These are phyloP conservation scores for Lucifuga dentata DNA, from an alignment of 2,113 vertebrate species.

Conservation along the genomic window DNA sequence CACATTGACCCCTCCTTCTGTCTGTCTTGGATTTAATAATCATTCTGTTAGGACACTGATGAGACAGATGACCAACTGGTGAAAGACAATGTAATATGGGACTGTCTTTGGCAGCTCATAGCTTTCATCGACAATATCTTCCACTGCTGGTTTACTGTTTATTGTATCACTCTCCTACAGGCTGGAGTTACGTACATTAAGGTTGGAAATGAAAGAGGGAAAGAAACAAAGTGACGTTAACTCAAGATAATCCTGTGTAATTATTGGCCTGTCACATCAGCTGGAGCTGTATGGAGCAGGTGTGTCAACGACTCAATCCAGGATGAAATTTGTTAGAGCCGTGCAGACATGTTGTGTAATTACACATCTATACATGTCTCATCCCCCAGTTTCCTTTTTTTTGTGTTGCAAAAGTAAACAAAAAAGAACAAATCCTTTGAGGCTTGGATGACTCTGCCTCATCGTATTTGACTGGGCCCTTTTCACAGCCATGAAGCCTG, in stretches of 20 bases:
- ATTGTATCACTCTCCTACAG: conserved; percentile 18
- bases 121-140: conserved; percentile 44
- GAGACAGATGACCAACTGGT: conserved; percentile 72
- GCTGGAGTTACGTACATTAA: conserved; percentile 52
- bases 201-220: conserved; percentile 67
- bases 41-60: conserved; percentile 48
- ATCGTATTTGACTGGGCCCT: conserved; percentile 53
- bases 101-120: conserved; percentile 51
- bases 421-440: conserved; percentile 46
- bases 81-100: conserved; percentile 65
- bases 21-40: conserved; percentile 57
- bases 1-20: conserved; percentile 36
- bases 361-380: conserved; percentile 64
- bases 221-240: conserved; percentile 67
- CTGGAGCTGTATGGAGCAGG: conserved; percentile 73
- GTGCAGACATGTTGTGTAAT: conserved; percentile 71
- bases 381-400: conserved; percentile 63
- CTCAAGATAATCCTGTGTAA: conserved; percentile 70
- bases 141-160: conserved; percentile 26
- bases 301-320: conserved; percentile 64
- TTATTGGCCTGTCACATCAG: conserved; percentile 74
- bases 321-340: conserved; percentile 73
- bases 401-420: conserved; percentile 49
- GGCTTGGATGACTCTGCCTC: conserved; percentile 32
- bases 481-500: conserved; percentile 32